phyloP scores from a whole-genome alignment of 1,140 invertebrate species.

The Temnothorax nylanderi region DNA sequence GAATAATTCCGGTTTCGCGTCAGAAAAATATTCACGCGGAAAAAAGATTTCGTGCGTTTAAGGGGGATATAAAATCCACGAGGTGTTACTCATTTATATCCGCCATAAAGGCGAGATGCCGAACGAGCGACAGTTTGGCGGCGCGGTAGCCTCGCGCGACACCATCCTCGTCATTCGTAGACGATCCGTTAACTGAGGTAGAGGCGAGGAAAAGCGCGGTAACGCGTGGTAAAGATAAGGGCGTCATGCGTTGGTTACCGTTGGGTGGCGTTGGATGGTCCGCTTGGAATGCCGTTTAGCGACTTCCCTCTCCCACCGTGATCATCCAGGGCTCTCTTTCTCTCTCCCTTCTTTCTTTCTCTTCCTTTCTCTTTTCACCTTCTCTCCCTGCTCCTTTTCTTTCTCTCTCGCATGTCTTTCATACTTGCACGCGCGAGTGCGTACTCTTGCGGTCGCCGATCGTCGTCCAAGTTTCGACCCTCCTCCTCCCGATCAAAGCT shows the following conservation, averaged over 20 bases:
- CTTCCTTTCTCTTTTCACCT: slow-evolving; percentile 55
- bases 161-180: slow-evolving; percentile 61
- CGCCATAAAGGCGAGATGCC: slow-evolving; percentile 19
- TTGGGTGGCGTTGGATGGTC: slow-evolving; percentile 83
- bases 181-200: slow-evolving; percentile 72
- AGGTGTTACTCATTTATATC: slow-evolving; percentile 41
- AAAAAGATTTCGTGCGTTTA: background rate
- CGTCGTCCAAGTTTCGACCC: slow-evolving; percentile 57
- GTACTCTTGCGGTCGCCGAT: slow-evolving; percentile 63
- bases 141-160: slow-evolving; percentile 52
- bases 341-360: slow-evolving; percentile 7
- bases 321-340: slow-evolving; percentile 63
- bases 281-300: slow-evolving; percentile 84
- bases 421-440: slow-evolving; percentile 55
- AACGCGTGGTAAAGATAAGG: slow-evolving; percentile 75
- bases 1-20: background rate
- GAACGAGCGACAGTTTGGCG: slow-evolving; percentile 2
- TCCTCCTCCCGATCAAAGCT: background rate
- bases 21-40: background rate
- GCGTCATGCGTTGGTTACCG: slow-evolving; percentile 83
- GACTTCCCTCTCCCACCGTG: slow-evolving; percentile 80
- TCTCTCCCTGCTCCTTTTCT: slow-evolving; percentile 43
- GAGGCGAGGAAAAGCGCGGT: slow-evolving; percentile 70
- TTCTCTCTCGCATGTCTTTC: slow-evolving; percentile 64
- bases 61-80: slow-evolving; percentile 10